Base-by-base conservation (phyloP, 2,888 invertebrate species). In the Drosophila monieri region DNA sequence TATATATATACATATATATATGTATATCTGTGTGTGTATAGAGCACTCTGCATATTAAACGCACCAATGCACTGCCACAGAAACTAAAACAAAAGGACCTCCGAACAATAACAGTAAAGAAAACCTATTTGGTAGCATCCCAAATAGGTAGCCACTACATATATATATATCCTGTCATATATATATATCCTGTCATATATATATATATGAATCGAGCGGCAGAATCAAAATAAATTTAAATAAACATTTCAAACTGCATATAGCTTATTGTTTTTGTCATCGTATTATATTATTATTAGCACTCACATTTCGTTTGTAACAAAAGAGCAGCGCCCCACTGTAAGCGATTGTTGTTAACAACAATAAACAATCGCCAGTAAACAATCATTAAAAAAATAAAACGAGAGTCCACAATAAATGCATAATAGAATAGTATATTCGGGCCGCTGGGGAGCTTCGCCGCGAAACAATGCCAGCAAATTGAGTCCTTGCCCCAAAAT, bases 31-130 rank as follows among this genome's bases (percentile, higher is more conserved):
- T 56, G 53, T 30, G 15, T 58, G 44, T 47, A 70, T 58, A 79
- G 72, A 74, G 74, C 78, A 81, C 79, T 79, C 18, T 76, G 77
- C 76, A 84, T 78, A 80, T 69, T 80, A 68, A 66, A 69, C 78
- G 83, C 80, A 80, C 74, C 78, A 78, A 64, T 73, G 79, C 77
- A 78, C 69, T 67, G 68, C 55, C 69, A 53, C 57, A 55, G 41
- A 56, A 62, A 54, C 51, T 55, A 35, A 60, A 58, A 52, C 32
- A 75, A 66, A 18, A 58, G 56, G 48, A 25, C 30, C 44, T 32
- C 43, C 43, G n/a, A 47, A 35, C 30, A 69, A 47, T 27, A 56
- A 58, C 25, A 46, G 21, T 14, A 15, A 14, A 35, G 35, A 46
- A 61, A 53, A 62, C n/a, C n/a, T n/a, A n/a, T n/a, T n/a, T n/a